Percentiles rank a stretch among this genome's conserved stretches.
Conservation (phyloP, 2,888 invertebrate genomes). For the Drosophila pseudotakahashii region DNA sequence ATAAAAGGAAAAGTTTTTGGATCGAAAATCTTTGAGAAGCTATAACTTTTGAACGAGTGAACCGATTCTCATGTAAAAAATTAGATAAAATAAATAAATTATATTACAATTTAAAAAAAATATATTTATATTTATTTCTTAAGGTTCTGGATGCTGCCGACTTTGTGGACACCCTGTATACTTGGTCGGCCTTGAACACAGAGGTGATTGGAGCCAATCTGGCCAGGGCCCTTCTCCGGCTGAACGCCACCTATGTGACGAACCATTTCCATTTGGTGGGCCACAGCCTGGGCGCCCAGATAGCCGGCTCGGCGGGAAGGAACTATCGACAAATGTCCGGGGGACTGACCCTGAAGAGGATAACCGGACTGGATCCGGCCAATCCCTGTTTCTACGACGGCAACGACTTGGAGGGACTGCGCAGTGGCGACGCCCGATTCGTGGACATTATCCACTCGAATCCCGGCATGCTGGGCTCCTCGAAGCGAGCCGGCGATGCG, state of each 20-base stretch:
- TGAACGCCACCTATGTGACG: slow-evolving; percentile 58
- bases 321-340: slow-evolving; percentile 63
- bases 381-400: slow-evolving; percentile 81
- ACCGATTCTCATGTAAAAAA: no score
- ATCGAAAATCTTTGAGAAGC: no score
- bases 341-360: slow-evolving; percentile 59
- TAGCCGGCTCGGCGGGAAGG: slow-evolving; percentile 74
- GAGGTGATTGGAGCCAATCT: slow-evolving; percentile 71
- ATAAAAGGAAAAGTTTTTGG: no score
- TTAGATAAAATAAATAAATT: no score
- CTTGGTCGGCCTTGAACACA: slow-evolving; percentile 81
- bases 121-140: no score
- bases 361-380: slow-evolving; percentile 83
- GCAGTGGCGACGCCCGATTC: slow-evolving; percentile 78
- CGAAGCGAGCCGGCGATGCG: slow-evolving; percentile 71
- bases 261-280: slow-evolving; percentile 78
- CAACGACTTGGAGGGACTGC: slow-evolving; percentile 65
- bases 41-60: no score
- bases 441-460: slow-evolving; percentile 81
- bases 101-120: no score
- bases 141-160: slow-evolving; percentile 75
- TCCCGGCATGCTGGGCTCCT: slow-evolving; percentile 73
- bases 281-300: slow-evolving; percentile 82
- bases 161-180: slow-evolving; percentile 75
- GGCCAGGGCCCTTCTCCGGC: slow-evolving; percentile 63